These are phyloP conservation scores for Andrena chrysosceles DNA, from an alignment of 2,888 invertebrate genomes.

Conservation along the genomic window DNA sequence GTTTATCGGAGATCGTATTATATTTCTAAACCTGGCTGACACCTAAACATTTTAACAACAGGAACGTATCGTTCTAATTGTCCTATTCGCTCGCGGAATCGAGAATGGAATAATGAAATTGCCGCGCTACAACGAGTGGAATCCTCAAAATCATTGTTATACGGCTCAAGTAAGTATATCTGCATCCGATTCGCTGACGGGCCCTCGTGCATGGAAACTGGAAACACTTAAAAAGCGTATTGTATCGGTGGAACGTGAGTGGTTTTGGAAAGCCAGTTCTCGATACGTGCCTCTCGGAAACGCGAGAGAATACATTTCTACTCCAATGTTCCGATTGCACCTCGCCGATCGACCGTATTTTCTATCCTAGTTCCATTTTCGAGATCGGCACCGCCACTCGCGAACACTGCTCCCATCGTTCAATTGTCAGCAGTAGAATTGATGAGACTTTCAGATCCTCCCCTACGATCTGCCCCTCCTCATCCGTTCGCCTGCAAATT, in stretches of 20 bases:
- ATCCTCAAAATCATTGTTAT: background rate
- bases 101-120: background rate
- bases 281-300: constrained; percentile 41
- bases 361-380: too few relatives aligned
- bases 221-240: constrained; percentile 71
- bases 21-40: background rate
- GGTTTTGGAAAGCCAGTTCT: constrained; percentile 68
- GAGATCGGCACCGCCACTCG: background rate
- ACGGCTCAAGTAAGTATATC: background rate
- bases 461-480: background rate
- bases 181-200: background rate
- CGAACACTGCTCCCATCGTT: constrained; percentile 64
- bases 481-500: constrained; percentile 12
- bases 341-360: background rate
- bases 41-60: background rate
- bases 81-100: background rate
- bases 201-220: background rate
- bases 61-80: background rate
- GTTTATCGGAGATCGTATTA: background rate
- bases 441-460: constrained; percentile 66
- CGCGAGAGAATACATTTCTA: background rate
- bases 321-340: background rate
- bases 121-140: too few relatives aligned
- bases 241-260: constrained; percentile 70
- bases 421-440: constrained; percentile 78